Conservation (phyloP, 2,113 vertebrate genomes). For the Apteryx mantelli region DNA sequence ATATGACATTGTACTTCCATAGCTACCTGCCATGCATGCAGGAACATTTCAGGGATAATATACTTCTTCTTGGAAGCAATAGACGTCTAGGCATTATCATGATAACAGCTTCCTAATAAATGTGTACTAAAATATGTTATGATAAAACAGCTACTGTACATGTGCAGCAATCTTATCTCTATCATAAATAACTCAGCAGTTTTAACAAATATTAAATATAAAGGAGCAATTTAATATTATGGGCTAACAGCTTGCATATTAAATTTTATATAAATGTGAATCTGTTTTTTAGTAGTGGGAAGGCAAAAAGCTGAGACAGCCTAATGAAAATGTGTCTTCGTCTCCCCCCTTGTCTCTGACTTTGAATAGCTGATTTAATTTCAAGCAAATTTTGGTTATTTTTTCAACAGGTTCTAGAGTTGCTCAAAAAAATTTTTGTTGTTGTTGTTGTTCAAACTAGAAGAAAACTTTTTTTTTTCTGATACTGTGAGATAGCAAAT, state of each 20-base stretch:
- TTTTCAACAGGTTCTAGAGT: neutral
- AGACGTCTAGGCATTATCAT: neutral
- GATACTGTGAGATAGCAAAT: neutral
- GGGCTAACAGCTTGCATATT: constrained; percentile 44
- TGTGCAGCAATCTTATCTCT: constrained; percentile 1
- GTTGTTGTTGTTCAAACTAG: neutral
- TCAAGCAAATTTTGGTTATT: neutral
- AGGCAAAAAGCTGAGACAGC: neutral
- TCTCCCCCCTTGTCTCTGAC: neutral
- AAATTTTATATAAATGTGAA: constrained; percentile 47
- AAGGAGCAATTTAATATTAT: constrained; percentile 22
- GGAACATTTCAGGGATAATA: neutral
- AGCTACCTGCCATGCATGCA: constrained; percentile 4
- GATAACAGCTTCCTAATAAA: constrained; percentile 13
- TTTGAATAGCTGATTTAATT: constrained; percentile 9
- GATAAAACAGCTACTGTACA: constrained; percentile 2
- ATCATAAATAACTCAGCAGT: constrained; percentile 21
- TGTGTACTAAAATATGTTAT: neutral
- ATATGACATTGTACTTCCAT: neutral
- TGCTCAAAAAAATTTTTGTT: neutral
- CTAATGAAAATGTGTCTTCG: neutral
- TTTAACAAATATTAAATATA: constrained; percentile 51
- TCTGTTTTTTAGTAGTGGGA: constrained; percentile 19
- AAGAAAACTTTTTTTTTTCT: constrained; percentile 2
- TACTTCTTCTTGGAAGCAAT: constrained; percentile 27